These are phyloP conservation scores for Ips nitidus DNA, from an alignment of 1,140 invertebrate species.

Conservation along the genomic window DNA sequence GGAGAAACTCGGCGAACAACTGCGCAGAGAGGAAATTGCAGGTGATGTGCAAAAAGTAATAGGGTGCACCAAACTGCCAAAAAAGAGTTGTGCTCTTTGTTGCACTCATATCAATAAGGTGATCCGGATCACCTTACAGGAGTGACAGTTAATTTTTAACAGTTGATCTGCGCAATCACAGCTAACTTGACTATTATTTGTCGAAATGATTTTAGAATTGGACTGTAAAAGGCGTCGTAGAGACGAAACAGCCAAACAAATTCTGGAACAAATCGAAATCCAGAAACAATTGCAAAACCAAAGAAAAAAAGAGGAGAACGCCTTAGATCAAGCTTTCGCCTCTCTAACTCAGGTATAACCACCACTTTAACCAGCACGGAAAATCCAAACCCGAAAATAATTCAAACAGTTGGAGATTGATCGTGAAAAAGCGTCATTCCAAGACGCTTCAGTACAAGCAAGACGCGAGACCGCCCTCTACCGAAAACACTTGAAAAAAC, in stretches of 20 bases:
- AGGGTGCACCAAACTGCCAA: too few relatives aligned
- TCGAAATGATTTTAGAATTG: conserved; percentile 23
- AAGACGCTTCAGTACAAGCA: conserved; percentile 33
- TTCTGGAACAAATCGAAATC: conserved; percentile 43
- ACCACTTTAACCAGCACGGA: not conserved
- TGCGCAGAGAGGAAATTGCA: conserved; percentile 44
- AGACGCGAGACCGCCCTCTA: conserved; percentile 44
- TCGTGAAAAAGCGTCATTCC: conserved; percentile 39
- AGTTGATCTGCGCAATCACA: too few relatives aligned
- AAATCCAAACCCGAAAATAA: not conserved
- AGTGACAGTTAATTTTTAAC: too few relatives aligned
- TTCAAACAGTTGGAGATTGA: conserved; percentile 38
- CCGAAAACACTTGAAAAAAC: conserved; percentile 43
- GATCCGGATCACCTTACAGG: not conserved
- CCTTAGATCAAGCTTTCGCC: conserved; percentile 41
- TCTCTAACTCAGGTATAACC: conserved; percentile 34
- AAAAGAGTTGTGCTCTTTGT: too few relatives aligned
- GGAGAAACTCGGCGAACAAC: conserved; percentile 39
- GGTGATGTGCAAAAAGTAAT: too few relatives aligned
- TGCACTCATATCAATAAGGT: not conserved
- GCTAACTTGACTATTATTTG: not conserved
- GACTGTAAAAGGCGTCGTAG: conserved; percentile 38
- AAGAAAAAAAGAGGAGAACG: conserved; percentile 44
- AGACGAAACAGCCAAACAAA: conserved; percentile 39
- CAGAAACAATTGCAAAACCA: conserved; percentile 40